Evolutionary conservation across 1,140 invertebrate species (phyloP), one percentile per base, ranked within the genome.

Genomic region (Phocides pigmalion): DNA sequence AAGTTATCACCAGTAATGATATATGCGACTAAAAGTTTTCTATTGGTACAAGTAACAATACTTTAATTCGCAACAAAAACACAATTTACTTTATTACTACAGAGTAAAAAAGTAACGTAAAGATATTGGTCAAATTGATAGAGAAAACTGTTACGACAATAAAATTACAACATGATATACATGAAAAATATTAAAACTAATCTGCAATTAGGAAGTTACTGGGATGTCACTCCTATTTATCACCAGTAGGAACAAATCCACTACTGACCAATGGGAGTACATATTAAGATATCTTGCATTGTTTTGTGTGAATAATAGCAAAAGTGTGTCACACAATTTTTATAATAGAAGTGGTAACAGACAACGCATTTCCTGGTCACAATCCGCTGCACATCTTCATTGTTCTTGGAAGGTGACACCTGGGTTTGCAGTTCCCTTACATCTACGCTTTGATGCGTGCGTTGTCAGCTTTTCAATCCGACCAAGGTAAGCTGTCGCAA

Each of bases 321-420:
- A 37, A 32, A 39, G 28, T 53, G 16, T 53, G 25, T 35, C 50
- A 35, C 25, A 53, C 17, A 4, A 39, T 51, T 53, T 28, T 53
- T 53, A 53, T 53, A 53, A 37, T 32, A 53, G 4, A 53, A 12
- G 15, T 15, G 32, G 12, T 19, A 19, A 39, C 39, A 25, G 16
- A 63, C 61, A 53, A 42, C 39, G 35, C 22, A 64, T 62, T 63
- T 47, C 61, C 64, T 64, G 62, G 53, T 63, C 37, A 62, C 54
- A 56, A 32, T 62, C 62, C 39, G 62, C 66, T 69, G 70, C 51
- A 51, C 61, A 62, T 62, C 47, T 39, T 66, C 67, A 79, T 87
- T 84, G 82, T 87, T 76, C 70, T 64, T 72, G 76, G 69, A 84
- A 87, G 72, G 51, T 59, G 79, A 87, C 72, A 87, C 80, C 79